These are phyloP conservation scores for Spermophilus dauricus DNA, from an alignment of 2,113 vertebrate species.

Conservation along the genomic window DNA sequence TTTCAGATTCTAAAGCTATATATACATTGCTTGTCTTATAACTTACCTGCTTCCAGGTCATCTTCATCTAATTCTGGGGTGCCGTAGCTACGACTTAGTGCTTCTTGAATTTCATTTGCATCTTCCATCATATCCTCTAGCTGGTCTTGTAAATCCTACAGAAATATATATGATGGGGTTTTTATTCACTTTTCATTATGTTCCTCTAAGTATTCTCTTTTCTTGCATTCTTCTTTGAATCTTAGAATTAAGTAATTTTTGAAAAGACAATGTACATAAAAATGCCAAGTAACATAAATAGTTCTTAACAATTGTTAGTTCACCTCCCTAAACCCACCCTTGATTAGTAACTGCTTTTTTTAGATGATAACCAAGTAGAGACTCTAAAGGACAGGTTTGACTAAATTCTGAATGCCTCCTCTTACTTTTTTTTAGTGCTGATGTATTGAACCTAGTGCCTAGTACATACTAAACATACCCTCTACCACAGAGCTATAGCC, in stretches of 20 bases:
- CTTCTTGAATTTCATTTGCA: conserved; percentile 96
- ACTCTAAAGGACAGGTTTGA: background rate
- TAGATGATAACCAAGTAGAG: background rate
- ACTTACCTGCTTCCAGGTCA: conserved; percentile 96
- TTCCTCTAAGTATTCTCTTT: background rate
- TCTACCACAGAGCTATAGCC: background rate
- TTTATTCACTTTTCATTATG: background rate
- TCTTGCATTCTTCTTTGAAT: background rate
- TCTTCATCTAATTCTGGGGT: conserved; percentile 98
- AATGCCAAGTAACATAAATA: background rate
- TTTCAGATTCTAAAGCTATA: background rate
- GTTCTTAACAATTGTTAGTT: conserved; percentile 39
- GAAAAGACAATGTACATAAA: background rate
- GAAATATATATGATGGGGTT: background rate
- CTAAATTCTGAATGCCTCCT: background rate
- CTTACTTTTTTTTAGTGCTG: background rate
- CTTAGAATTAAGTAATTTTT: conserved; percentile 15
- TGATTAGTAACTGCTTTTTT: background rate
- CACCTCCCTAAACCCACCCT: background rate
- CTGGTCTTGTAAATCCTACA: conserved; percentile 97
- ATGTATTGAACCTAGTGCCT: background rate
- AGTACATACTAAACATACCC: background rate
- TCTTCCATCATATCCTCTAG: conserved; percentile 99
- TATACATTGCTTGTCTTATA: background rate
- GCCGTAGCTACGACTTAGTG: conserved; percentile 96